phyloP scores from a whole-genome alignment of 2,797 vertebrate species.

The Clarias pachynema region DNA sequence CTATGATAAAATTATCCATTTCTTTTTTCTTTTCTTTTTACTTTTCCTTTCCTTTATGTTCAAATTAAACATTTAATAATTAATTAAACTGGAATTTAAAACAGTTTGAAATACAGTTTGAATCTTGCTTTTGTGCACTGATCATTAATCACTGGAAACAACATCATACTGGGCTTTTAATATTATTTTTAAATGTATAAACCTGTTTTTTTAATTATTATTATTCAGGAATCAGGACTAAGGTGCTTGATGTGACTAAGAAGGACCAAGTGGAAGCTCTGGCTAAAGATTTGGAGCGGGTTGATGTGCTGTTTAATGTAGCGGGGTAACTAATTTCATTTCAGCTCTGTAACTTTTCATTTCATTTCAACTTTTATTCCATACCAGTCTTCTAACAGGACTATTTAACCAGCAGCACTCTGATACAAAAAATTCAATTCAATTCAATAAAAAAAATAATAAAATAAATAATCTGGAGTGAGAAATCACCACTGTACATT shows the following conservation, averaged over 20 bases:
- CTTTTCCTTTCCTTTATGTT: too few species aligned
- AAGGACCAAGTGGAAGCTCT: slow-evolving; percentile 89
- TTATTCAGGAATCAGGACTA: slow-evolving; percentile 83
- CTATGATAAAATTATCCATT: too few species aligned
- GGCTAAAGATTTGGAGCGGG: slow-evolving; percentile 80
- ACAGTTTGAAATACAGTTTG: neutral
- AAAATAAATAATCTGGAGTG: too few species aligned
- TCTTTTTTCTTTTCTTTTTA: too few species aligned
- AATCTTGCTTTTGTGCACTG: neutral
- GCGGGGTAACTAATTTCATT: slow-evolving; percentile 81
- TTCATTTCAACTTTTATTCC: neutral
- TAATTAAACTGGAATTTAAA: neutral
- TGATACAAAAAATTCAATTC: too few species aligned
- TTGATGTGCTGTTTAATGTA: slow-evolving; percentile 91
- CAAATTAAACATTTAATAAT: neutral
- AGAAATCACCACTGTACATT: too few species aligned
- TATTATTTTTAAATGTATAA: neutral
- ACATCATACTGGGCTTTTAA: neutral
- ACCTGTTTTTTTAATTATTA: neutral
- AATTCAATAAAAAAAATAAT: neutral
- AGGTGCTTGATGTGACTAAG: slow-evolving; percentile 88
- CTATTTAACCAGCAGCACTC: neutral
- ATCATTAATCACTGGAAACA: neutral
- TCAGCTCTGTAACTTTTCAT: neutral
- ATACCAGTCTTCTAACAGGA: neutral